phyloP scores from a whole-genome alignment of 2,113 vertebrate species.

The Prietella phreatophila region DNA sequence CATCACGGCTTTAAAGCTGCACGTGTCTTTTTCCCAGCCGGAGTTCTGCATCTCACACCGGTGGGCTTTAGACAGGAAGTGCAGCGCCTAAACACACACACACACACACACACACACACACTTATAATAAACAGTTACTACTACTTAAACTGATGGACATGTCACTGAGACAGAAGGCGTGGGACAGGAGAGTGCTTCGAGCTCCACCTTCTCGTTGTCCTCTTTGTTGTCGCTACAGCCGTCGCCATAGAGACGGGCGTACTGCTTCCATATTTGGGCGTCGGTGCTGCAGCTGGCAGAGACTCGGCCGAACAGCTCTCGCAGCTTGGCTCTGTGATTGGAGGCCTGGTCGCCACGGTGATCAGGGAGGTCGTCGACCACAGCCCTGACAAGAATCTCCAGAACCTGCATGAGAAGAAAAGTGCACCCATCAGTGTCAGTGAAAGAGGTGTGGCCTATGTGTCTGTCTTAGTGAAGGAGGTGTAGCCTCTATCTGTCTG shows the following conservation, averaged over 20 bases:
- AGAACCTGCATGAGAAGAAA: slow-evolving; percentile 75
- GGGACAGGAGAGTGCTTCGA: neutral
- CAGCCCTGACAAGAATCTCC: slow-evolving; percentile 82
- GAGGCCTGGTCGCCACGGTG: slow-evolving; percentile 69
- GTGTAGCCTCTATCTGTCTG: neutral
- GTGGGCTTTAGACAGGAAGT: slow-evolving; percentile 88
- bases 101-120: slow-evolving; percentile 21
- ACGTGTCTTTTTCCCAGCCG: slow-evolving; percentile 85
- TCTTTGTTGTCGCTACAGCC: slow-evolving; percentile 75
- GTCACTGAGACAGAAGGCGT: neutral
- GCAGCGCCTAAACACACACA: slow-evolving; percentile 77
- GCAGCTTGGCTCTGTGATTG: slow-evolving; percentile 74
- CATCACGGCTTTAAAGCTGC: slow-evolving; percentile 82
- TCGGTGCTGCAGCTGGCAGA: slow-evolving; percentile 84
- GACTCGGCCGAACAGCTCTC: slow-evolving; percentile 86
- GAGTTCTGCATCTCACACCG: slow-evolving; percentile 84
- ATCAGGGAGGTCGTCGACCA: slow-evolving; percentile 75
- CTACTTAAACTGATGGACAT: neutral
- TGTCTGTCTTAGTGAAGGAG: neutral
- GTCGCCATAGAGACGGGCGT: slow-evolving; percentile 80
- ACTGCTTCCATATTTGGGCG: slow-evolving; percentile 83
- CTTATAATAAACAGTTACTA: neutral
- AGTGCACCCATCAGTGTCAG: neutral
- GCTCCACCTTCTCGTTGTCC: slow-evolving; percentile 84
- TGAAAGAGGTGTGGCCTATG: neutral